Evolutionary conservation across 2,888 invertebrate species (phyloP).

Genomic region (Chaitophorus viminalis): DNA sequence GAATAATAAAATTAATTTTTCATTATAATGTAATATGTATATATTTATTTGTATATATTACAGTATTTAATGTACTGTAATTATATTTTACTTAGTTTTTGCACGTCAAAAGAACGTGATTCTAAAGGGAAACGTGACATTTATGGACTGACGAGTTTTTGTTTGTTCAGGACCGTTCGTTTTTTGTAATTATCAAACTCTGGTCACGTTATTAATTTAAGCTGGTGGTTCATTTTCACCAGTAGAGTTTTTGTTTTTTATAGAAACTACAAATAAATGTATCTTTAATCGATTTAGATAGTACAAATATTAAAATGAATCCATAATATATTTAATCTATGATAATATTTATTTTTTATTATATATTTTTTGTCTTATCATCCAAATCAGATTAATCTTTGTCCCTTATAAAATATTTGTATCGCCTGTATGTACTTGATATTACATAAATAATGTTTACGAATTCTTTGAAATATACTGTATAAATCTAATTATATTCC

Average conservation of each 20-base stretch:
- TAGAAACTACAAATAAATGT: conserved; percentile 1
- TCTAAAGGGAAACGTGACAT: conserved; percentile 42
- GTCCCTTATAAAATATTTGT: too few species aligned
- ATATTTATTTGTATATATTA: neutral
- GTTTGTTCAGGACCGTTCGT: conserved; percentile 43
- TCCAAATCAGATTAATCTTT: too few species aligned
- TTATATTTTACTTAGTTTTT: conserved; percentile 22
- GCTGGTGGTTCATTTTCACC: conserved; percentile 17
- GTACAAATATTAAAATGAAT: neutral
- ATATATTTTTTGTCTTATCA: too few species aligned
- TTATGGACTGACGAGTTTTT: conserved; percentile 40
- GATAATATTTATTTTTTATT: too few species aligned
- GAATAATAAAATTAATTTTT: conserved; percentile 1
- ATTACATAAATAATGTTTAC: too few species aligned
- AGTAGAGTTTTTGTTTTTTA: conserved; percentile 35
- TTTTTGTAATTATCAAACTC: conserved; percentile 57
- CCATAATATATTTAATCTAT: neutral
- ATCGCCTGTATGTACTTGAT: too few species aligned
- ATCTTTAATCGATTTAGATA: neutral
- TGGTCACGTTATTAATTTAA: conserved; percentile 54
- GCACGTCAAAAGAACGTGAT: conserved; percentile 47
- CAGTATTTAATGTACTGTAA: conserved; percentile 27
- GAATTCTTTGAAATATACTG: too few species aligned
- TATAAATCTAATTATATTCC: too few species aligned
- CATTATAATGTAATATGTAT: conserved; percentile 7